These are phyloP conservation scores for Drosophila parabipectinata DNA, from an alignment of 1,140 invertebrate genomes.

Conservation along the genomic window DNA sequence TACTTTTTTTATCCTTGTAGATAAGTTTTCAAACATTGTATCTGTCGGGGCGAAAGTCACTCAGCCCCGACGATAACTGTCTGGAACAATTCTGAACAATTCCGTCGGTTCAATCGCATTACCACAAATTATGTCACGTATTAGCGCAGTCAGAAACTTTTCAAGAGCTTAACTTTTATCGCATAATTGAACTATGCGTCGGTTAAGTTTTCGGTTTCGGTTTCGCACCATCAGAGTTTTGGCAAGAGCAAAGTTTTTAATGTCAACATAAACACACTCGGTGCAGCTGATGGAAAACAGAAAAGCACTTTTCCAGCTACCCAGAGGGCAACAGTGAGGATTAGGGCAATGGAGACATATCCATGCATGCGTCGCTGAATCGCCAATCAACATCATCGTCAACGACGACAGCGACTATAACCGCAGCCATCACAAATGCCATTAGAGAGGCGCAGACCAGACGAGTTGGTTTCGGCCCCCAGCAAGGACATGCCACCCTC, in stretches of 20 bases:
- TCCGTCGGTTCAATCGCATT: conserved; percentile 53
- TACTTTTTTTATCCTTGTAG: conserved; percentile 6
- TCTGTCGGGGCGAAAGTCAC: not conserved
- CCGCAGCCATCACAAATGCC: conserved; percentile 78
- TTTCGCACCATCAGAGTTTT: conserved; percentile 18
- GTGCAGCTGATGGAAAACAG: conserved; percentile 7
- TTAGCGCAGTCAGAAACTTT: conserved; percentile 60
- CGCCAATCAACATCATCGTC: conserved; percentile 80
- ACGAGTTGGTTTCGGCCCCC: conserved; percentile 19
- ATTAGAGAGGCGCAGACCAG: conserved; percentile 66
- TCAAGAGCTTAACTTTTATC: conserved; percentile 66
- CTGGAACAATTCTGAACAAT: conserved; percentile 28
- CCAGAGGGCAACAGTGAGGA: conserved; percentile 9
- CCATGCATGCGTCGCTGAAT: conserved; percentile 64
- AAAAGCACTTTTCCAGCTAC: conserved; percentile 58
- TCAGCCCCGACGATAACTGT: conserved; percentile 18
- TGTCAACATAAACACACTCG: conserved; percentile 63
- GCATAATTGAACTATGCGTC: conserved; percentile 55
- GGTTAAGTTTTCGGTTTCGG: conserved; percentile 46
- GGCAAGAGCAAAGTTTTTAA: conserved; percentile 57
- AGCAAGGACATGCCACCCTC: conserved; percentile 20
- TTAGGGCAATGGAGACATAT: conserved; percentile 38
- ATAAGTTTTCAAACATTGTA: conserved; percentile 17
- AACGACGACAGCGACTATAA: conserved; percentile 69
- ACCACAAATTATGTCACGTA: conserved; percentile 79